Evolutionary conservation across 2,888 invertebrate genomes (phyloP), one percentile per base, ranked within the genome.

Genomic region (Plemyria rubiginata): DNA sequence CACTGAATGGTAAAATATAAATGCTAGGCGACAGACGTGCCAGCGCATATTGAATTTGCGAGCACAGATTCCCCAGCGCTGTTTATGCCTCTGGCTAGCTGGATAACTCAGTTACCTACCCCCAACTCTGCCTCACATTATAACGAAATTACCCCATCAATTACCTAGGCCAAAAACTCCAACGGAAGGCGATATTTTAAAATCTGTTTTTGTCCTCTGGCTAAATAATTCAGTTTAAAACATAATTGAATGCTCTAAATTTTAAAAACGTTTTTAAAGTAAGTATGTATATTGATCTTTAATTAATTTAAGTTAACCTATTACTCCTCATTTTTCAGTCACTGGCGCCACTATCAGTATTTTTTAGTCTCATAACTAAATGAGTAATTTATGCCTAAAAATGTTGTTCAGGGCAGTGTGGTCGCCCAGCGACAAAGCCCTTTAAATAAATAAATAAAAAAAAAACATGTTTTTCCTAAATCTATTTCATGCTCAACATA

Each of bases 41-140:
- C 40, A 16, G n/a, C n/a, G 51, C 38, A 52, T 58, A 58, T 58
- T 58, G 46, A 46, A 52, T 58, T 58, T 36, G 46, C 22, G 38
- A 28, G 6, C 22, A 15, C 46, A 38, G 58, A 22, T 43, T 50
- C 56, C 55, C 41, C 43, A 13, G 5, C 13, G 48, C 4, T 38
- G 38, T 58, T 58, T 58, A 38, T 52, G 58, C 52, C 36, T 28
- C 46, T 52, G 46, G 52, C 58, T 38, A 36, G 52, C 43, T 46
- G 9, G 11, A 46, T 58, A 58, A 58, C 12, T 13, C 11, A 52
- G 32, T 58, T 58, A 58, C 16, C 45, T 43, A 36, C 51, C 51
- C n/a, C 50, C 36, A 36, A 36, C 38, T 40, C 32, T 8, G 32
- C 45, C 54, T 15, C 15, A 16, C 16, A 29, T n/a, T 32, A 38